Evolutionary conservation across 1,140 invertebrate species (phyloP).

Genomic region (Samia ricini): DNA sequence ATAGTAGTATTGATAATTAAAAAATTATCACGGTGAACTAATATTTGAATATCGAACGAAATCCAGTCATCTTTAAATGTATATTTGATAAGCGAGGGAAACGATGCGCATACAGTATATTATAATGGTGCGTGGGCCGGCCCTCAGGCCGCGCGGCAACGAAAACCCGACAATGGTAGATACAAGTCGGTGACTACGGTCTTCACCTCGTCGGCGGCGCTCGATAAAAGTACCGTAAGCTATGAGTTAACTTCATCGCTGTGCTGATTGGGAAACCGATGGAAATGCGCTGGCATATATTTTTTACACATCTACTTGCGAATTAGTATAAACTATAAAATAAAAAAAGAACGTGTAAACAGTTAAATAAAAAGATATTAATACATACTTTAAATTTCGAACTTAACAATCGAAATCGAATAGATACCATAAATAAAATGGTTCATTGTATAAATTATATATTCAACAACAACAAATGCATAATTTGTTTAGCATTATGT

Average conservation of each 20-base stretch:
- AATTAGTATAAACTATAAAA: not conserved
- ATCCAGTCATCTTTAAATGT: constrained; percentile 5
- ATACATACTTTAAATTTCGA: no score
- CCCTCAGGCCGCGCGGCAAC: not conserved
- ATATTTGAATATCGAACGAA: constrained; percentile 7
- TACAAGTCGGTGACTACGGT: not conserved
- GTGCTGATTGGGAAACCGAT: constrained; percentile 20
- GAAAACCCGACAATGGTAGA: constrained; percentile 18
- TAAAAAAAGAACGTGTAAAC: no score
- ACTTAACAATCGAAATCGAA: no score
- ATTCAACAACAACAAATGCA: no score
- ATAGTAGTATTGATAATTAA: no score
- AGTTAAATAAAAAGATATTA: no score
- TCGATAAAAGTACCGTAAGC: constrained; percentile 46
- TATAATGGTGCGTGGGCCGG: constrained; percentile 33
- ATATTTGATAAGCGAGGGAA: not conserved
- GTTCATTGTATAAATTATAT: no score
- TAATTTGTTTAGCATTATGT: no score
- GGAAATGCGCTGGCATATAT: not conserved
- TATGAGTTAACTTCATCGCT: constrained; percentile 21
- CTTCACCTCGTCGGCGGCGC: not conserved
- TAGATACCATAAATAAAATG: no score
- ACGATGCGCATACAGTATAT: not conserved
- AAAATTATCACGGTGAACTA: not conserved
- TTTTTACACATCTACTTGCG: no score